Conservation (phyloP, 2,888 invertebrate species). For the Mesopsocus fuscifrons region DNA sequence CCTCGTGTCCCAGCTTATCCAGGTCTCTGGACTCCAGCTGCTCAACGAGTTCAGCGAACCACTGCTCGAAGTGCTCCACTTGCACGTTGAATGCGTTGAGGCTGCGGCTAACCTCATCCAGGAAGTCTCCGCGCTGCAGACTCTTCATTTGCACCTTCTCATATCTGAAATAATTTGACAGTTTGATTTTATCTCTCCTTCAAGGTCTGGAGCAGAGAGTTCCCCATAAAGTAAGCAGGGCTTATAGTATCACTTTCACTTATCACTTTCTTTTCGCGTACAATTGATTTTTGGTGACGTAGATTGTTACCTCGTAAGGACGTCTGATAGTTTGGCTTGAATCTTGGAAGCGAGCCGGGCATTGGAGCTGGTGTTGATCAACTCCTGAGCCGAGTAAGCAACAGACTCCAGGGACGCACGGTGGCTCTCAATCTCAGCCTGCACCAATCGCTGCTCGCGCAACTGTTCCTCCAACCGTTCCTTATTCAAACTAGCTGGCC, state of each 20-base stretch:
- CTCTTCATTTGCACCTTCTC: constrained; percentile 70
- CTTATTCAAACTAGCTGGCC: constrained; percentile 66
- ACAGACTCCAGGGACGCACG: constrained; percentile 70
- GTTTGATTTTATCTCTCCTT: no score
- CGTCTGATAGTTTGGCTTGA: constrained; percentile 74
- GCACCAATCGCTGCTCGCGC: constrained; percentile 63
- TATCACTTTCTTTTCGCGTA: background rate
- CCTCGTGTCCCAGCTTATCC: constrained; percentile 41
- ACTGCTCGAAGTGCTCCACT: constrained; percentile 47
- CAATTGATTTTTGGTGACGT: no score
- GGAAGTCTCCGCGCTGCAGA: constrained; percentile 55
- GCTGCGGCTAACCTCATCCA: constrained; percentile 56
- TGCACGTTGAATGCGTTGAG: constrained; percentile 47
- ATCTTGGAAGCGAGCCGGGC: constrained; percentile 75
- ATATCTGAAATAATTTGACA: constrained; percentile 39
- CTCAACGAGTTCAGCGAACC: constrained; percentile 49
- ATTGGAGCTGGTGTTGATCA: constrained; percentile 64
- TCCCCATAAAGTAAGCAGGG: no score
- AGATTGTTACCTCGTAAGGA: constrained; percentile 37
- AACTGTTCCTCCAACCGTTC: constrained; percentile 80
- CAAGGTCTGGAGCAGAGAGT: no score
- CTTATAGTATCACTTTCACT: constrained; percentile 1
- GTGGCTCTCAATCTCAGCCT: constrained; percentile 71
- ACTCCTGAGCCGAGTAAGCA: constrained; percentile 55
- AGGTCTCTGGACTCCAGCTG: constrained; percentile 54